Evolutionary conservation across 2,888 invertebrate genomes (phyloP), one percentile per base, ranked within the genome.

Genomic region (Campoletis raptor): DNA sequence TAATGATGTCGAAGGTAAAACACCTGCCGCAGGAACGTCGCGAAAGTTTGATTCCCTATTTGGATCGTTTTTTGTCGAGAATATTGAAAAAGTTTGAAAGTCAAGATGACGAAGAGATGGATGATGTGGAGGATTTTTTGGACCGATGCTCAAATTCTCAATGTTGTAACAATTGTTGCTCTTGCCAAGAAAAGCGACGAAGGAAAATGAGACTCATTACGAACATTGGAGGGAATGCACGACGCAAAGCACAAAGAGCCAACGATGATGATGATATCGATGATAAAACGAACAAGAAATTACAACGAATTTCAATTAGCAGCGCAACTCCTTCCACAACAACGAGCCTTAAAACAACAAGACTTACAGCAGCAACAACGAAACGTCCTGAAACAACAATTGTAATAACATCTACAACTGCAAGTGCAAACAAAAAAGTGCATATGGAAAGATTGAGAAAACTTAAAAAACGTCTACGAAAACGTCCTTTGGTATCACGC

Each of bases 51-150:
- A 21, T 5, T 3, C 69, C 67, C 21, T 48, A 54, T 70, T 77
- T 87, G 37, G 15, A 81, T 61, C 80, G 83, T 30, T 40, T 85
- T 61, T 30, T 87, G 30, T 6, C 18, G 15, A 73, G 77, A 57
- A 10, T 61, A 8, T n/a, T 64, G 30, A 36, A 45, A n/a, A 57
- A 37, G 30, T 18, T 18, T 21, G 77, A 79, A 9, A 10, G 69
- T 2, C 24, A 9, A 30, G 24, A 83, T 24, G 66, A 21, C n/a
- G 30, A 24, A 36, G 74, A 79, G 6, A 36, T n/a, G 10, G 66
- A 78, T 2, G 57, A 61, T 8, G 57, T 78, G 6, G 12, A 66
- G 4, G 42, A 66, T 2, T 18, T 45, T 18, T 37, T 12, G 36
- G 74, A 84, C 36, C 15, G 40, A 1, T 10, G 21, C 12, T 3